Evolutionary conservation across 2,888 invertebrate genomes (phyloP).

Genomic region (Choreutis nemorana): DNA sequence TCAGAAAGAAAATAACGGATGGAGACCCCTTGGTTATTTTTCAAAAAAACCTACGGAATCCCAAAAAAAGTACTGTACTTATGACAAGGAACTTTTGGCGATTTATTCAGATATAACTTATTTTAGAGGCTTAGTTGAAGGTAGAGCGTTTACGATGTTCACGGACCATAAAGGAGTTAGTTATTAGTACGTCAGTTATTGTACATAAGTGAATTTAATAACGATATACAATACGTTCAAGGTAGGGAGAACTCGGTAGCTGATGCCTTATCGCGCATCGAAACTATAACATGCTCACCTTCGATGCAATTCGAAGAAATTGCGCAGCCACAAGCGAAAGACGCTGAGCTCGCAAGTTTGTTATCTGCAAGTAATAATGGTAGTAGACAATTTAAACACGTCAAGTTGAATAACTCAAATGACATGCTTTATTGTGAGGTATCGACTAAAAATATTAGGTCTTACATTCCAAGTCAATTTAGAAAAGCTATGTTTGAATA

Average conservation of each 20-base stretch:
- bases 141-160: too few relatives aligned
- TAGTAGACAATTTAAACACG: background rate
- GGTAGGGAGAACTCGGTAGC: background rate
- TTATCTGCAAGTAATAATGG: background rate
- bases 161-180: too few relatives aligned
- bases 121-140: too few relatives aligned
- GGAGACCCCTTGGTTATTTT: too few relatives aligned
- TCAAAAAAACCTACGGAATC: too few relatives aligned
- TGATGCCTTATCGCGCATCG: conserved; percentile 2
- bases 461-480: conserved; percentile 1
- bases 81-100: too few relatives aligned
- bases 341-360: conserved; percentile 1
- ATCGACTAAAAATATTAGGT: background rate
- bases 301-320: background rate
- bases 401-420: background rate
- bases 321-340: background rate
- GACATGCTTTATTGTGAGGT: background rate
- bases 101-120: too few relatives aligned
- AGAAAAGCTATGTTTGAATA: background rate
- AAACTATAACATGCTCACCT: background rate
- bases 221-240: background rate
- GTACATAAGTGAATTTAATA: background rate
- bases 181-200: background rate
- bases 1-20: too few relatives aligned
- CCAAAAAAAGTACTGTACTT: too few relatives aligned